A percentile compares a stretch with the other conserved stretches of the same genome.
Conservation (phyloP, 2,888 invertebrate species). For the Chymomyza fuscimana region DNA sequence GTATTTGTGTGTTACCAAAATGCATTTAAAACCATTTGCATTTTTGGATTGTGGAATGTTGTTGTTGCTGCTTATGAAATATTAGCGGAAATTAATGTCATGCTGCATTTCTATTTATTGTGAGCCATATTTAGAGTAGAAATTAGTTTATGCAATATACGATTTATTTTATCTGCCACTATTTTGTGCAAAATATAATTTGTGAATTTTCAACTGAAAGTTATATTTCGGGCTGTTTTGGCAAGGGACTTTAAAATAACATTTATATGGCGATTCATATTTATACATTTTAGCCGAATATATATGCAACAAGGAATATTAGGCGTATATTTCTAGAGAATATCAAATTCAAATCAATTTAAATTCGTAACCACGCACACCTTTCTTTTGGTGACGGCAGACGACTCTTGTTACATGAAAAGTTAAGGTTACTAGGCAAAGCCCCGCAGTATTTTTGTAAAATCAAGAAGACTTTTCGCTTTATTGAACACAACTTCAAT, state of each 20-base stretch:
- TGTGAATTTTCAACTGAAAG: slow-evolving; percentile 53
- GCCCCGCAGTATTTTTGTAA: no score
- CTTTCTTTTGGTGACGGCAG: no score
- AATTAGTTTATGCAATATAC: slow-evolving; percentile 44
- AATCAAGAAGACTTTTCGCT: no score
- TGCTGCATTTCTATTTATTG: slow-evolving; percentile 35
- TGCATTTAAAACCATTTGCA: slow-evolving; percentile 54
- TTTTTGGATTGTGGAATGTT: slow-evolving; percentile 11
- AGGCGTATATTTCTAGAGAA: no score
- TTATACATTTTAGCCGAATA: slow-evolving; percentile 7
- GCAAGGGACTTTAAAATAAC: neutral
- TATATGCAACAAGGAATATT: no score
- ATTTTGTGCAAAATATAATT: slow-evolving; percentile 41
- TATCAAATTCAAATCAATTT: no score
- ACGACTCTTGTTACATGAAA: no score
- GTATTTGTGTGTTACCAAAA: slow-evolving; percentile 48
- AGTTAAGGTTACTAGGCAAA: no score
- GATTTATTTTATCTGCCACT: neutral
- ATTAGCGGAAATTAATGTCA: slow-evolving; percentile 56
- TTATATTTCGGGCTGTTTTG: slow-evolving; percentile 35
- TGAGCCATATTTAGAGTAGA: neutral
- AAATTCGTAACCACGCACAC: no score
- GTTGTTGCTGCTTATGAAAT: slow-evolving; percentile 46
- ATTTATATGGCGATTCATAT: neutral
- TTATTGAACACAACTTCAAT: no score